phyloP scores from a whole-genome alignment of 2,113 vertebrate genomes.

The Lates calcarifer region DNA sequence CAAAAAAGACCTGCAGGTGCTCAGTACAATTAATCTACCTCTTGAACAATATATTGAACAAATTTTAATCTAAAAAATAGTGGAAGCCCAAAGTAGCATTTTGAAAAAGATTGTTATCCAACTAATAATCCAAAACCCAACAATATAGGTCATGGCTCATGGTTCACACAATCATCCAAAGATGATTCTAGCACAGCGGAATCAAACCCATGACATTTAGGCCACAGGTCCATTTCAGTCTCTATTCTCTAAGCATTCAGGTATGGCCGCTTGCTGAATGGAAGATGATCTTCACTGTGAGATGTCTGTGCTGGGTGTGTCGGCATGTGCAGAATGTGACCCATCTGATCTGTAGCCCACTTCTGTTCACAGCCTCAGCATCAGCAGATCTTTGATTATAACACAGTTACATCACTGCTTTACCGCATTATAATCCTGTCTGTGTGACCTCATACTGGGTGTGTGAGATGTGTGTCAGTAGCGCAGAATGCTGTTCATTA shows the following conservation, averaged over 20 bases:
- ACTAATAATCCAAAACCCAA: neutral
- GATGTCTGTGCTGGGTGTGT: constrained; percentile 67
- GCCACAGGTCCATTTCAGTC: constrained; percentile 34
- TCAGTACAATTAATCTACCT: neutral
- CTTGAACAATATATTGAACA: too few species aligned
- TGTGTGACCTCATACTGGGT: constrained; percentile 9
- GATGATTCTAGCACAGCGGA: neutral
- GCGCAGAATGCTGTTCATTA: neutral
- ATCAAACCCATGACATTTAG: constrained; percentile 29
- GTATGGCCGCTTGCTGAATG: constrained; percentile 35
- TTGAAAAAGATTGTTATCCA: neutral
- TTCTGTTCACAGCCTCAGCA: constrained; percentile 19
- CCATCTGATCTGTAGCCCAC: constrained; percentile 41
- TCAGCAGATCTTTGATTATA: constrained; percentile 32
- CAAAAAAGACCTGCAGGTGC: neutral
- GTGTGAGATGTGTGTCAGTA: neutral
- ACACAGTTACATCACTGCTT: constrained; percentile 30
- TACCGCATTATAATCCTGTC: neutral
- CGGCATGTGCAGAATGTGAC: constrained; percentile 68
- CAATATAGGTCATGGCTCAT: neutral
- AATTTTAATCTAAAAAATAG: neutral
- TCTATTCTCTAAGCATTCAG: constrained; percentile 44
- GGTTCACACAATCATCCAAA: neutral
- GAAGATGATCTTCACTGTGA: constrained; percentile 72
- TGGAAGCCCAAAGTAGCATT: neutral